Evolutionary conservation across 2,113 vertebrate genomes (phyloP), one percentile per base, ranked within the genome.

Genomic region (Mus pahari): DNA sequence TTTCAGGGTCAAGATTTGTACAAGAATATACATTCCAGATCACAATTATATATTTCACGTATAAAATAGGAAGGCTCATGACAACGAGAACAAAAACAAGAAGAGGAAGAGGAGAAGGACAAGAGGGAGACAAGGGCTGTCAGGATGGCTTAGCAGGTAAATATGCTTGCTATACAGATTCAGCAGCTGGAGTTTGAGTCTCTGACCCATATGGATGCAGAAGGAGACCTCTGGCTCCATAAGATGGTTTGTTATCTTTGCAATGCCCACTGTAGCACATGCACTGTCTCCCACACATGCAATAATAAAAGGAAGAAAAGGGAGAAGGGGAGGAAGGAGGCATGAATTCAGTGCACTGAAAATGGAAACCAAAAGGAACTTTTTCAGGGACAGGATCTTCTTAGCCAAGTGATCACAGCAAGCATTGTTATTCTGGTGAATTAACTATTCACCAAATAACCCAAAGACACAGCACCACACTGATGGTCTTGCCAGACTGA

Each of bases 311-410:
- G 62, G 62, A 22, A 17, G 10, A 68, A 4, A 36, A 50, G 20
- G 33, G 36, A 53, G 42, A 68, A 68, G 7, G 5, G 13, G 45
- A 70, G 20, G 19, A 92, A 93, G 1, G 17, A 93, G 17, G 68
- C 84, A 66, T 39, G 81, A 87, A 71, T 94, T 92, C 62, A 83
- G 88, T 91, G 12, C 36, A 86, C 20, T 78, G 53, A 89, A 96
- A 95, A 58, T 33, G 39, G 58, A 94, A 86, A 93, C 22, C 28
- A 60, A 22, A 24, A 10, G 94, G 39, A 77, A 89, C 58, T 26
- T 89, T 91, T 84, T 62, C 39, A 58, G 64, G 48, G 33, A 24
- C 13, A 66, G 55, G 73, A 24, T 58, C 16, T 66, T 7, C n/a
- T 75, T 89, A 28, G 77, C 55, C 19, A 70, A 53, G 5, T 70